Evolutionary conservation across 2,888 invertebrate species (phyloP), one percentile per base, ranked within the genome.

Genomic region (Pyralis farinalis): DNA sequence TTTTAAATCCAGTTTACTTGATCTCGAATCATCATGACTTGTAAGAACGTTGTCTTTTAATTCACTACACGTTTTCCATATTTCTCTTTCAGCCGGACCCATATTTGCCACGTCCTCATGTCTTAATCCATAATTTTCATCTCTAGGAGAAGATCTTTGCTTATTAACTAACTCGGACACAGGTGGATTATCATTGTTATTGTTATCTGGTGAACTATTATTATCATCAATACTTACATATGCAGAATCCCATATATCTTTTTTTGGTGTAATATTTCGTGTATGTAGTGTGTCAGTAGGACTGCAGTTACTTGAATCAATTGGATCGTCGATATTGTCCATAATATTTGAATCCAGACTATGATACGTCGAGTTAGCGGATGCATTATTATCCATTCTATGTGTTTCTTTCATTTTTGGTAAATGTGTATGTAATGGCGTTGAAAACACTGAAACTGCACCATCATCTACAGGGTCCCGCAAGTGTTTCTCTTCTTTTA

Each of bases 141-240:
- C 61, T 58, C 53, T 64, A 53, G 50, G 49, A 48, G 62, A 57
- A 57, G 58, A 50, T 47, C 68, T 73, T 39, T 66, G 69, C 63
- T 79, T 83, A 60, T 55, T 58, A 37, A 53, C 32, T 46, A 63
- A 40, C 27, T 80, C 80, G 47, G 60, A 49, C 29, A 70, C 52
- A 34, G 51, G 42, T 43, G 56, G 58, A 53, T 64, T 75, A 48
- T 78, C 78, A 51, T 80, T 85, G 53, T 78, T 77, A 49, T 83
- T 86, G 45, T 51, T 81, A 54, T 88, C 89, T 28, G 88, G 79
- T 5, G 84, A 79, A 56, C 77, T 74, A 53, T 76, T 85, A 49
- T 65, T 80, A 43, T 90, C 90, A 51, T 90, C 90, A 47, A 90
- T 89, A 70, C 90, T 90, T 51, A 90, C 85, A 52, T 90, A 90